Conservation (phyloP, 2,113 vertebrate genomes). For the Helogale parvula region DNA sequence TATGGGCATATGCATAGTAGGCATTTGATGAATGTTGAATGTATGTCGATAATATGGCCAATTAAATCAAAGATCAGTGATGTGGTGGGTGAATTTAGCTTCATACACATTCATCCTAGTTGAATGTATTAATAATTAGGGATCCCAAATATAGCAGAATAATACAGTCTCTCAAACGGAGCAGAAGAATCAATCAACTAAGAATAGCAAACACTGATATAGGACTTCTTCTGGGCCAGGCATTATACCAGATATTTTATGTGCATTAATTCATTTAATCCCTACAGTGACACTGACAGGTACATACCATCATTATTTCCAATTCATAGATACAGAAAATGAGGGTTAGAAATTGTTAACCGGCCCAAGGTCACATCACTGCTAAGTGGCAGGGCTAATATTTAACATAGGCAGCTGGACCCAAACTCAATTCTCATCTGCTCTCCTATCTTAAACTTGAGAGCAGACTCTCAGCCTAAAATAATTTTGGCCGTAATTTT, state of each 20-base stretch:
- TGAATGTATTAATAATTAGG: constrained; percentile 28
- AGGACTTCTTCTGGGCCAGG: background rate
- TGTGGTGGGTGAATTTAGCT: background rate
- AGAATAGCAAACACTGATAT: background rate
- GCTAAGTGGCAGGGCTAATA: background rate
- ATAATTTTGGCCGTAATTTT: background rate
- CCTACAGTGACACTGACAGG: background rate
- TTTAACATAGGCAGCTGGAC: background rate
- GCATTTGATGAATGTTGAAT: background rate
- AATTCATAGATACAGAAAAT: background rate
- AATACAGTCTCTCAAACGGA: constrained; percentile 20
- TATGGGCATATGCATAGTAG: background rate
- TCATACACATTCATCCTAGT: background rate
- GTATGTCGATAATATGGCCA: background rate
- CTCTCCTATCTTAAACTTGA: background rate
- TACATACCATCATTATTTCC: background rate
- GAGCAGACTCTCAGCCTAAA: background rate
- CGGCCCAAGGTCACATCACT: background rate
- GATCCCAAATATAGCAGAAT: background rate
- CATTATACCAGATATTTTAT: background rate
- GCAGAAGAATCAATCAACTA: constrained; percentile 20
- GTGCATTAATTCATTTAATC: constrained; percentile 25
- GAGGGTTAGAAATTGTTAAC: background rate
- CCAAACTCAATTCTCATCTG: background rate
- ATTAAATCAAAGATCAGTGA: constrained; percentile 24